phyloP scores from a whole-genome alignment of 2,797 vertebrate species.

The Chelmon rostratus region DNA sequence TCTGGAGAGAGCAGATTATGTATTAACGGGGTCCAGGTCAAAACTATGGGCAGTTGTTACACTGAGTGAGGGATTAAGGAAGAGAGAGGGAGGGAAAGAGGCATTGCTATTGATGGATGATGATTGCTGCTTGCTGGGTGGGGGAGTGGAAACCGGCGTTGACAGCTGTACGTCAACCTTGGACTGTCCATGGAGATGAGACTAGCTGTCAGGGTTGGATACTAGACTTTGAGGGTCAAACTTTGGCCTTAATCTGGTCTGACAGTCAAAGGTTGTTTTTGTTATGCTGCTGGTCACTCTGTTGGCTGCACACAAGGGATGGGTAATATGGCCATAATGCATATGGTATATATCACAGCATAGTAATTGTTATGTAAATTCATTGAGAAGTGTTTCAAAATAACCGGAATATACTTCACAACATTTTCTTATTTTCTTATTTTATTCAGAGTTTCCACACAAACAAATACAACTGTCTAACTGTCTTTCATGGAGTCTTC shows the following conservation, averaged over 20 bases:
- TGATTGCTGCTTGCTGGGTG: constrained; percentile 39
- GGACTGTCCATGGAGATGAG: constrained; percentile 48
- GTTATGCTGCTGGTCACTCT: constrained; percentile 25
- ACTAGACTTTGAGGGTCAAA: constrained; percentile 54
- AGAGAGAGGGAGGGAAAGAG: constrained; percentile 10
- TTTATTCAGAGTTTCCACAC: no score
- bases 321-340: no score
- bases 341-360: no score
- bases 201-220: constrained; percentile 37
- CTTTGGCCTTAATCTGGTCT: constrained; percentile 64
- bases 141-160: constrained; percentile 48
- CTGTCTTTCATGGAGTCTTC: no score
- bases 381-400: no score
- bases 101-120: constrained; percentile 43
- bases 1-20: constrained; percentile 79
- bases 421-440: no score
- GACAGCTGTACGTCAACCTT: constrained; percentile 72
- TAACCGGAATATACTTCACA: no score
- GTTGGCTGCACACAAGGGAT: neutral
- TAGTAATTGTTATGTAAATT: no score
- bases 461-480: no score
- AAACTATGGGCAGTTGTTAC: constrained; percentile 68
- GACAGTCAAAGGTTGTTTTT: constrained; percentile 53
- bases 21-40: constrained; percentile 72
- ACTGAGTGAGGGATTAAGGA: constrained; percentile 70